Base-by-base conservation (phyloP, 2,888 invertebrate genomes). In the Callyntrura sp. region DNA sequence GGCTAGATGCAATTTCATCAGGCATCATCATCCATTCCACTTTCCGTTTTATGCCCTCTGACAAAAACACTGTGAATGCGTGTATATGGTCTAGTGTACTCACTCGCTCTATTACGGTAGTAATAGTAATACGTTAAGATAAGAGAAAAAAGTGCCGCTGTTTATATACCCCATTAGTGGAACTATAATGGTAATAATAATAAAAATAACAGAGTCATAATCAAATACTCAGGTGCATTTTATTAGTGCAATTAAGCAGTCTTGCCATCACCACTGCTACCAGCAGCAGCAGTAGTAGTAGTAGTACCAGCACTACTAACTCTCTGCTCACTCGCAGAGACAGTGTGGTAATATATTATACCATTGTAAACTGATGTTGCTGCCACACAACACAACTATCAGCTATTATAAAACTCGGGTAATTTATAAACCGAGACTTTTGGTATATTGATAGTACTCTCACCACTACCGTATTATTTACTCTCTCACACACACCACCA, bases 141-240 rank as follows among this genome's bases (percentile, higher is more conserved):
- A 78, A 78, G 45, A 12, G 48, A 55, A 78, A 86, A 35, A 86
- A 85, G 86, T 55, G 79, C 86, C 86, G 86, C 85, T 78, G n/a
- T 68, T 86, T 86, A 78, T 78, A 86, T 51, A 86, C 25, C 78
- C 78, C 86, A 86, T 86, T 86, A 86, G 86, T 55, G 12, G 20
- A 87, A 25, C 65, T 78, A 78, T 84, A 88, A 88, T 88, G 84
- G 88, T 55, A 88, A 68, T 88, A 88, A 68, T 88, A 35, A 35
- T 35, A 35, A 35, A 35, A 35, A 35, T 35, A 88, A 78, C 83
- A 88, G 68, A 84, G 81, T 78, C 88, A 78, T 88, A 88, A 84
- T 88, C 84, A 84, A 88, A 88, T 88, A 60, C 84, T 83, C 84
- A 88, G 88, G 84, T 88, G 84, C 84, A 88, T 88, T 88, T 88